Base-by-base conservation (phyloP, 2,888 invertebrate species). In the Xanthorhoe spadicearia region DNA sequence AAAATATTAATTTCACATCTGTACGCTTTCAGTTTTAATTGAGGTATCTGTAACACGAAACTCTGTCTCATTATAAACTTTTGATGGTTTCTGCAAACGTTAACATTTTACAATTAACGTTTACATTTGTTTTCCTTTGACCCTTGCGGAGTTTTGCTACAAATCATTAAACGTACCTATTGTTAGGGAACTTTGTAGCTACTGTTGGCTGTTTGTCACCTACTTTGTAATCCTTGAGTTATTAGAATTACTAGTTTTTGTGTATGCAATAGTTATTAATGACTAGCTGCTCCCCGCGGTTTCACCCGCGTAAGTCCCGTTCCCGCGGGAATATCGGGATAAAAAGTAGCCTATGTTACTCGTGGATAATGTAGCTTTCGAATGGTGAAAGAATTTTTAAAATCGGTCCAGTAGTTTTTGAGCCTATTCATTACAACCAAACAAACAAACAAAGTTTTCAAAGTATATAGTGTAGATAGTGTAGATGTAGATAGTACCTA, bases 31-130 rank as follows among this genome's bases (percentile, higher is more conserved):
- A 2, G 13, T 48, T 46, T 48, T 51, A 32, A 61, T 59, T 48
- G 62, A 23, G 65, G 66, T 59, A 48, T 55, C 15, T 50, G 67
- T 61, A 53, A 54, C 66, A 51, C 13, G 32, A 60, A 70, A 68
- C 68, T 68, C 70, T 68, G 76, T 74, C 76, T 83, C 77, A 78
- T 83, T 83, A 82, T 67, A 78, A 83, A 83, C 77, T 83, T 83
- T 82, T 83, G 82, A 83, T 81, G 80, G 79, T 75, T 74, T 73
- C 73, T 76, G 74, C 74, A 75, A 74, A 74, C 75, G 64, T 58
- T 23, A 60, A 52, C 52, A 23, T 19, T 35, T 61, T 51, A 61
- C 51, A 58, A 65, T 66, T 64, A 64, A 68, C 61, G 60, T 59
- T 59, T n/a, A 55, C 61, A 61, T 64, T 70, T 64, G 55, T 55